These are phyloP conservation scores for Sialia sialis DNA, from an alignment of 2,113 vertebrate genomes.

Conservation along the genomic window DNA sequence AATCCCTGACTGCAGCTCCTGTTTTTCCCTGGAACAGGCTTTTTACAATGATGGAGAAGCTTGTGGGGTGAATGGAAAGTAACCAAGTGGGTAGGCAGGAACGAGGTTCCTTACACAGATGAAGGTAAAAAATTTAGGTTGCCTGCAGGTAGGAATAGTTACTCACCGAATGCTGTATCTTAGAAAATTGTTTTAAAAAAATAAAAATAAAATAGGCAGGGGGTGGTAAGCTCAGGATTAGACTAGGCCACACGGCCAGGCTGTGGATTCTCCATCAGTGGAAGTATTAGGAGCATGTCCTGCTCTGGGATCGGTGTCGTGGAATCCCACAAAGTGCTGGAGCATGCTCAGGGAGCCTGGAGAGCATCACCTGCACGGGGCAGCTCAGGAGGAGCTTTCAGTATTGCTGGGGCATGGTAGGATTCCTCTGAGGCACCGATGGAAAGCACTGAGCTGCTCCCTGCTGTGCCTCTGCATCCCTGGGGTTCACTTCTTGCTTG, in stretches of 20 bases:
- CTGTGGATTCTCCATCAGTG: not conserved
- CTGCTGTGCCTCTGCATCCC: accelerated
- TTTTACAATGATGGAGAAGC: not conserved
- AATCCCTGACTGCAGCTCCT: not conserved
- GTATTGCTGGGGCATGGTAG: not conserved
- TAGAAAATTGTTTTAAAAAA: not conserved
- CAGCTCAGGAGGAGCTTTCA: not conserved
- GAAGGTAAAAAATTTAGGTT: slow-evolving; percentile 29
- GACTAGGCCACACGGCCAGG: not conserved
- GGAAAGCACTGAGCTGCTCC: accelerated
- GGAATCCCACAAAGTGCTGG: not conserved
- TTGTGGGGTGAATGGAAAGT: not conserved
- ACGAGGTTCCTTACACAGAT: not conserved
- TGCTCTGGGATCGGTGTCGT: accelerated
- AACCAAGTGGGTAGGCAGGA: not conserved
- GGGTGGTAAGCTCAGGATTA: not conserved
- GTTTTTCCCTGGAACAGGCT: not conserved
- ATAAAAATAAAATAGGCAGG: not conserved
- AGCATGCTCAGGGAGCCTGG: not conserved
- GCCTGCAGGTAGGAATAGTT: slow-evolving; percentile 34
- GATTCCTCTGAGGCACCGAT: not conserved
- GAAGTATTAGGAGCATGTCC: not conserved
- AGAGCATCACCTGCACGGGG: not conserved
- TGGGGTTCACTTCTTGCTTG: not conserved
- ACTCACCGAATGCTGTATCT: not conserved